These are phyloP conservation scores for Chrysotoxum bicinctum DNA, from an alignment of 2,888 invertebrate species.

Conservation along the genomic window DNA sequence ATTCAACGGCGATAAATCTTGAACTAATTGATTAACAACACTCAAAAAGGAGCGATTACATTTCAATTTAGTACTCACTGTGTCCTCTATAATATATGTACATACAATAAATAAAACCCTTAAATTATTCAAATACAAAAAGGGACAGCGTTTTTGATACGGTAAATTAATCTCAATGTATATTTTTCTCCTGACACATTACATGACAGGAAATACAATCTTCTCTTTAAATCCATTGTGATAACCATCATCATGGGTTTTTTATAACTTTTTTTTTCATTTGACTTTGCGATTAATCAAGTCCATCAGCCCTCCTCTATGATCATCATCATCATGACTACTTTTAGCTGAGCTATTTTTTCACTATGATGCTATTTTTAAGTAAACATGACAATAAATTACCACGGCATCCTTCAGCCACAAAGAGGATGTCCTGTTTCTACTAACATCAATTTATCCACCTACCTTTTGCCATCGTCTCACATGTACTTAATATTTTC, in stretches of 20 bases:
- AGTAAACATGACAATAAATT: constrained; percentile 67
- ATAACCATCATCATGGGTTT: constrained; percentile 1
- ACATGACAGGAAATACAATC: constrained; percentile 43
- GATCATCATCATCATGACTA: constrained; percentile 29
- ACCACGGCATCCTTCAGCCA: constrained; percentile 20
- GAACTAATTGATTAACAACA: too few species aligned
- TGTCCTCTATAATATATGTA: too few species aligned
- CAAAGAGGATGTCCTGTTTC: constrained; percentile 27
- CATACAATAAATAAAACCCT: too few species aligned
- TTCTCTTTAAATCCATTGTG: constrained; percentile 5
- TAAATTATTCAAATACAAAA: too few species aligned
- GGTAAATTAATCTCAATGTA: background rate
- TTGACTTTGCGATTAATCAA: constrained; percentile 55
- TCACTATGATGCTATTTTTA: constrained; percentile 55
- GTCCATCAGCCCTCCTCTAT: constrained; percentile 16
- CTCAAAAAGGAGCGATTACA: too few species aligned
- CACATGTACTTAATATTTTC: constrained; percentile 21
- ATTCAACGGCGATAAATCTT: too few species aligned
- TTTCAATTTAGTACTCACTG: too few species aligned
- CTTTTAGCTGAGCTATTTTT: constrained; percentile 44
- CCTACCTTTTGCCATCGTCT: constrained; percentile 9
- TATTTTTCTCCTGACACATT: constrained; percentile 17
- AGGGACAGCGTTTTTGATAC: background rate
- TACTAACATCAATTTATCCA: constrained; percentile 21
- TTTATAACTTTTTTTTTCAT: background rate